phyloP scores from a whole-genome alignment of 2,888 invertebrate genomes.

The Temnothorax ravouxi region DNA sequence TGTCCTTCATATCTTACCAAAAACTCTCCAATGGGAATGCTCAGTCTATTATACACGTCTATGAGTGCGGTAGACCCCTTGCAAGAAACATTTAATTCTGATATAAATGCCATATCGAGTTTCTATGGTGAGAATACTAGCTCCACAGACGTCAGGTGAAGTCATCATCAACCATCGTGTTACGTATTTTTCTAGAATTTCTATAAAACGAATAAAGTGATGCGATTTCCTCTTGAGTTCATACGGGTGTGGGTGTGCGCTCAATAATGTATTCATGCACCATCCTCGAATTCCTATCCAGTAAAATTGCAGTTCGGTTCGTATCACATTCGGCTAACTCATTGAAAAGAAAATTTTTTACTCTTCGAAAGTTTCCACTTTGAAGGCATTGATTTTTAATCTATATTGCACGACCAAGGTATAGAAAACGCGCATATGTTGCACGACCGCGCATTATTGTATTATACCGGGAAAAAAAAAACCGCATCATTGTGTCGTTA shows the following conservation, averaged over 20 bases:
- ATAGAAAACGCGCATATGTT: not conserved
- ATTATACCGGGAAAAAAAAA: not conserved
- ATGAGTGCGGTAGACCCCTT: too few species aligned
- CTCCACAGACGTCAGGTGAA: not conserved
- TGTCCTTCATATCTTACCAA: too few species aligned
- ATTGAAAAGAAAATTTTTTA: not conserved
- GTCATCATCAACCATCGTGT: not conserved
- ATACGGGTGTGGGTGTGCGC: not conserved
- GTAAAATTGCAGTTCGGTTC: conserved; percentile 15
- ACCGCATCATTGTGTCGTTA: conserved; percentile 2
- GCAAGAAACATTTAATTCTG: too few species aligned
- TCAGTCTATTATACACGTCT: too few species aligned
- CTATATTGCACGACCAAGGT: too few species aligned
- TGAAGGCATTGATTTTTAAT: too few species aligned
- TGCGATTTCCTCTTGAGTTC: not conserved
- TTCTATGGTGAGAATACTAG: too few species aligned
- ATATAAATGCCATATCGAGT: too few species aligned
- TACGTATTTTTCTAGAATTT: not conserved
- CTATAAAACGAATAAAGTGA: not conserved
- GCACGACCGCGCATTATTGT: not conserved
- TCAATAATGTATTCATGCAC: conserved; percentile 28
- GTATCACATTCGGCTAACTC: not conserved
- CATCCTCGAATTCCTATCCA: not conserved
- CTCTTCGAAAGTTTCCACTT: not conserved
- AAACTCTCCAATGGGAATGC: too few species aligned